These are phyloP conservation scores for Aspidoscelis tigris DNA, from an alignment of 2,113 vertebrate species.

Conservation along the genomic window DNA sequence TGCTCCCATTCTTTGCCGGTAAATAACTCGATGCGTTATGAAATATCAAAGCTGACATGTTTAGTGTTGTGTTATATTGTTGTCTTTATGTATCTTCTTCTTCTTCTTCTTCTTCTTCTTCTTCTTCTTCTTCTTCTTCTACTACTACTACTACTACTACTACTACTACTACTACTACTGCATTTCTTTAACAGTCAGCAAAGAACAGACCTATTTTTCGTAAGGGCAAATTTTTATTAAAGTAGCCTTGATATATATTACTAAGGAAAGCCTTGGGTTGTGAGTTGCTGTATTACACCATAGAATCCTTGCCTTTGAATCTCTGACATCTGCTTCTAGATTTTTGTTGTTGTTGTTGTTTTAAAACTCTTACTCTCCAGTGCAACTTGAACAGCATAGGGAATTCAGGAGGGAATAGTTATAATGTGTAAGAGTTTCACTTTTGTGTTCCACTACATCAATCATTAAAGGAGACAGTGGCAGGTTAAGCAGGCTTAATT, in stretches of 20 bases:
- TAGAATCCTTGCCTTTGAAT: slow-evolving; percentile 40
- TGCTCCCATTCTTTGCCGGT: too few relatives aligned
- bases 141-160: too few relatives aligned
- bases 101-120: too few relatives aligned
- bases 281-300: background rate
- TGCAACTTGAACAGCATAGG: slow-evolving; percentile 23
- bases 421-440: slow-evolving; percentile 56
- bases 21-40: too few relatives aligned
- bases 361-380: slow-evolving; percentile 4
- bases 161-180: too few relatives aligned
- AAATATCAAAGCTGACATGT: too few relatives aligned
- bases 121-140: too few relatives aligned
- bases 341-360: background rate
- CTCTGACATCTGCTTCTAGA: slow-evolving; percentile 1
- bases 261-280: slow-evolving; percentile 6
- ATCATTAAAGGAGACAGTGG: slow-evolving; percentile 64
- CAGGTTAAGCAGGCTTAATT: slow-evolving; percentile 59
- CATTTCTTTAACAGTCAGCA: slow-evolving; percentile 35
- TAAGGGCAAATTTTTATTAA: slow-evolving; percentile 19
- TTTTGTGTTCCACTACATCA: slow-evolving; percentile 62
- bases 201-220: slow-evolving; percentile 33
- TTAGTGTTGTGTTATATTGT: too few relatives aligned
- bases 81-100: too few relatives aligned
- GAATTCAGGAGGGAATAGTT: slow-evolving; percentile 55
- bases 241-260: background rate